Base-by-base conservation (phyloP, 1,140 invertebrate species). In the Belonocnema kinseyi region DNA sequence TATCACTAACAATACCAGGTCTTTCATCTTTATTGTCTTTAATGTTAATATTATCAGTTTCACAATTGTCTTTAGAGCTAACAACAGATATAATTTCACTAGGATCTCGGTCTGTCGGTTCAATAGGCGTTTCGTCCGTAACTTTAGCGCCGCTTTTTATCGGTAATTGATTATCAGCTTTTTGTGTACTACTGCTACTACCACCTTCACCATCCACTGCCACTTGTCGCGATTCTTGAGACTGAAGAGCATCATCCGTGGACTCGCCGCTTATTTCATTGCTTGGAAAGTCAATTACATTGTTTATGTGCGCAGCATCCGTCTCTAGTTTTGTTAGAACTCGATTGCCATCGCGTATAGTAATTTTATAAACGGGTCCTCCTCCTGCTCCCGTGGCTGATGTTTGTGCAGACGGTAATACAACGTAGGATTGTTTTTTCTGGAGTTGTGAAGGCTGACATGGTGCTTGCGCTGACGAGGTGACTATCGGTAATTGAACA, bases 341-440 rank as follows among this genome's bases (percentile, higher is more conserved):
- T 87, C 95, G 93, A 88, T 95, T 95, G 12, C 95, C 95, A 92
- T 96, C 95, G 83, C 94, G 93, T 79, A 95, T 92, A 50, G 94
- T 93, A 82, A 96, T 94, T 92, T 95, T 96, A 84, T 93, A 93
- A 77, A 93, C 92, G 51, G 88, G 86, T 26, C 77, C 81, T 33
- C 77, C 74, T 1, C 51, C 6, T 2, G 71, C 40, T 13, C 7
- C 72, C 50, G 73, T 26, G 8, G 82, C 76, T 12, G 85, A 73
- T 14, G 87, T 74, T 72, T 85, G 84, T 3, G 85, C 84, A 40
- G 85, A 80, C 13, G 85, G 77, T 21, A 86, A 82, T 21, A 89
- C 85, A 40, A 88, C 84, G 46, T 82, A 85, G 3, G 87, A 83
- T 74, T 85, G 85, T 70, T 88, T 88, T 73, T 87, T 88, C 16